Base-by-base conservation (phyloP, 2,888 invertebrate species). In the Archips xylosteana region DNA sequence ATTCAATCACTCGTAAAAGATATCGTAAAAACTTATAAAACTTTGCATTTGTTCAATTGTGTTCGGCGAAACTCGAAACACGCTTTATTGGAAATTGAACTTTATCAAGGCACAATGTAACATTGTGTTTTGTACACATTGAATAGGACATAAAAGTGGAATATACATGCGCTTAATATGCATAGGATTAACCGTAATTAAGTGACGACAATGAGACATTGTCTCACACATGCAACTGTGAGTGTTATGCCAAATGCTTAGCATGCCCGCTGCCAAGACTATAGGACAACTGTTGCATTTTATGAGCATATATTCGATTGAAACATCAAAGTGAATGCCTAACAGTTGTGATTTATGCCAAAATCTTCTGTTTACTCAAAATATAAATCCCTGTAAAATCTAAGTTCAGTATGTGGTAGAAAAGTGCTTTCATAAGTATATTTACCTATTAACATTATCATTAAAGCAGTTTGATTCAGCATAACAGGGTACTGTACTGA, bases 221-320 rank as follows among this genome's bases (percentile, higher is more conserved):
- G 34, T 34, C 12, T 34, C 59, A 59, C 12, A 34, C 12, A 34
- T 59, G 59, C 32, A 34, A 61, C 64, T 60, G 60, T 5, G 8
- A 15, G 61, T 74, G 69, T 66, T 72, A 70, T 68, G 70, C 75
- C 72, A 73, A 78, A 76, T 70, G 39, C 47, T 42, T 59, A 13
- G 63, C 65, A 69, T 77, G 78, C 79, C 78, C 78, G 15, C 54
- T 54, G 54, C 23, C 54, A 77, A 54, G 69, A 47, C 74, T 54
- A 34, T 39, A 34, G 51, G 75, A 75, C 78, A 76, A 70, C 42
- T 68, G 63, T 64, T 36, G 60, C 32, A 64, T 49, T 13, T 23
- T 69, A 68, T 49, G 15, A 59, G 23, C 39, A 39, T 39, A 6
- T 6, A 39, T 39, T 39, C 6, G 4, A 39, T 5, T 6, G 6